Conservation (phyloP, 2,113 vertebrate species). For the Delphinus delphis region DNA sequence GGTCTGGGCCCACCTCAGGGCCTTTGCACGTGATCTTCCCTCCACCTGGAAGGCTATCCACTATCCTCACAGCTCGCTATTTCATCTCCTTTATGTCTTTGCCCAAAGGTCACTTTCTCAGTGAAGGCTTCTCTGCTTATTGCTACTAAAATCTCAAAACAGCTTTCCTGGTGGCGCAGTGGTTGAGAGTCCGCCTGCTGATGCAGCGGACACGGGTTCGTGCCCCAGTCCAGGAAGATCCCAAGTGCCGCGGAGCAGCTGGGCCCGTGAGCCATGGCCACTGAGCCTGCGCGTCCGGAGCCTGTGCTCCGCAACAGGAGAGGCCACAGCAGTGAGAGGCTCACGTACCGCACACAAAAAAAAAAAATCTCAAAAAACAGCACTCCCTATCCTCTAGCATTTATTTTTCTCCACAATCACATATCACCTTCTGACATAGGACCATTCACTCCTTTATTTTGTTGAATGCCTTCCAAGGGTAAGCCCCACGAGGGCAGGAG, state of each 20-base stretch:
- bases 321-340: no score
- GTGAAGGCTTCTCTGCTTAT: neutral
- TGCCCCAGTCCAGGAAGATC: no score
- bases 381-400: accelerated
- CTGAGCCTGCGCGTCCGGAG: no score
- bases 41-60: neutral
- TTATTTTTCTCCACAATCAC: neutral
- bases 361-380: neutral
- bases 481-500: neutral
- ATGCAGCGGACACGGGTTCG: no score
- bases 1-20: neutral
- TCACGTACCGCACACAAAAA: no score
- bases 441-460: neutral
- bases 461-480: neutral
- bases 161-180: no score
- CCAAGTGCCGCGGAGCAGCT: no score
- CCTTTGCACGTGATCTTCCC: neutral
- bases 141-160: neutral
- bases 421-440: neutral
- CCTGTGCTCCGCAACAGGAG: no score
- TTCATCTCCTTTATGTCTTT: neutral
- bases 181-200: no score
- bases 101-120: neutral
- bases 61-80: neutral
- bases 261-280: no score